These are phyloP conservation scores for Leptobrachium leishanense DNA, from an alignment of 2,113 vertebrate species.

Conservation along the genomic window DNA sequence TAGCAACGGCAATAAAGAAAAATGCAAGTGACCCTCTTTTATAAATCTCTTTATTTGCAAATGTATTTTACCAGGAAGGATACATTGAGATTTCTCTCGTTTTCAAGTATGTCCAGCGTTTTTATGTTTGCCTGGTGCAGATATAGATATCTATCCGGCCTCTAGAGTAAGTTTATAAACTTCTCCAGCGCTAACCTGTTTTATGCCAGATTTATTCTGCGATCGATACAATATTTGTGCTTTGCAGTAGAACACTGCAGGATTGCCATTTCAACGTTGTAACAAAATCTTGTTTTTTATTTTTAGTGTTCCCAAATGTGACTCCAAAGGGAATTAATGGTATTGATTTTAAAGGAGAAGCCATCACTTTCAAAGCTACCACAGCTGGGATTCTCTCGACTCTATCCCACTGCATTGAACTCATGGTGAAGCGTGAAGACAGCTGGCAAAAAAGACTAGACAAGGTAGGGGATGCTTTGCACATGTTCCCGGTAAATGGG, in stretches of 20 bases:
- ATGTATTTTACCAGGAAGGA: no score
- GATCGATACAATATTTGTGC: no score
- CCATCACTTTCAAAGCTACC: constrained; percentile 98
- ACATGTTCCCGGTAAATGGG: no score
- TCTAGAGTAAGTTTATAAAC: no score
- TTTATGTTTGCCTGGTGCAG: no score
- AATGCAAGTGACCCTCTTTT: constrained; percentile 70
- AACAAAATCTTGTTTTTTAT: background rate
- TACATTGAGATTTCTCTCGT: no score
- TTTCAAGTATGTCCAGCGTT: no score
- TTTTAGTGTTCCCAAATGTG: constrained; percentile 82
- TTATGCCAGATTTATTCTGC: no score
- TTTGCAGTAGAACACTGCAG: no score
- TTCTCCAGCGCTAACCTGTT: no score
- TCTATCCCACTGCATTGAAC: constrained; percentile 94
- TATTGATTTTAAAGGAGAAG: constrained; percentile 98
- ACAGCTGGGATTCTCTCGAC: constrained; percentile 96
- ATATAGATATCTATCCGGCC: no score
- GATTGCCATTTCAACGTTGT: background rate
- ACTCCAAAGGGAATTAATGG: constrained; percentile 88
- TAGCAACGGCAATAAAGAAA: constrained; percentile 88
- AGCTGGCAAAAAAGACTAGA: constrained; percentile 96
- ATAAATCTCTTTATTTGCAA: no score
- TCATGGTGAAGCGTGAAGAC: constrained; percentile 95
- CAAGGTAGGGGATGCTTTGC: constrained; percentile 73